A percentile compares a stretch with the other conserved stretches of the same genome.
These are phyloP conservation scores for Apeira syringaria DNA, from an alignment of 2,888 invertebrate species.

Conservation along the genomic window DNA sequence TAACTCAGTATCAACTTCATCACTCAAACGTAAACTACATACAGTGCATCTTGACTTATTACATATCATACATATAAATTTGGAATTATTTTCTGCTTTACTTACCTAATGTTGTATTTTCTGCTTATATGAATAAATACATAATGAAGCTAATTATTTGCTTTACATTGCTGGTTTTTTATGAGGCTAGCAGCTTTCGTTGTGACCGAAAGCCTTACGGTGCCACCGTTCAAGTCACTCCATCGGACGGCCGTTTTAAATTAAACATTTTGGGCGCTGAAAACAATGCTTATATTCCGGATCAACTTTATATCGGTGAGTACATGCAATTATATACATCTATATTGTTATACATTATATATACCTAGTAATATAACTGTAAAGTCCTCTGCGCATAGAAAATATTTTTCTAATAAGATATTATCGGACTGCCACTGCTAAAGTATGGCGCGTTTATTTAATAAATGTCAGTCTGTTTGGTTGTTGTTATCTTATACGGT, in stretches of 20 bases:
- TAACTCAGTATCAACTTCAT: not conserved
- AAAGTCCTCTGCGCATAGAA: too few species aligned
- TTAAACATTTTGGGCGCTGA: conserved; percentile 50
- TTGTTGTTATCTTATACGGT: too few species aligned
- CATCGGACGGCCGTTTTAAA: conserved; percentile 65
- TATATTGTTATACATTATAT: too few species aligned
- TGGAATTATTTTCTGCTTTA: too few species aligned
- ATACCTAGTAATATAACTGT: too few species aligned
- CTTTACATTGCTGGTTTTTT: conserved; percentile 4
- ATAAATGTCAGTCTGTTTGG: too few species aligned
- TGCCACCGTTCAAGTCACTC: conserved; percentile 53
- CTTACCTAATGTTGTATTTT: too few species aligned
- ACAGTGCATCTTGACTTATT: too few species aligned
- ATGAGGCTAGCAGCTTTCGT: conserved; percentile 43
- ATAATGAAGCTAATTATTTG: not conserved
- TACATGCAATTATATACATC: conserved; percentile 13
- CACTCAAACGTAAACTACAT: not conserved
- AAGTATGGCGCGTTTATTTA: too few species aligned
- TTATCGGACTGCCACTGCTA: too few species aligned
- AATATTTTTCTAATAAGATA: too few species aligned
- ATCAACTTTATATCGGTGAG: conserved; percentile 66
- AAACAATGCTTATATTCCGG: conserved; percentile 62
- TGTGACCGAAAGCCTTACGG: conserved; percentile 71
- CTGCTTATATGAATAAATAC: conserved; percentile 1
- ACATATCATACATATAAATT: too few species aligned